Evolutionary conservation across 2,797 vertebrate genomes (phyloP).

Genomic region (Adrianichthys oophorus): DNA sequence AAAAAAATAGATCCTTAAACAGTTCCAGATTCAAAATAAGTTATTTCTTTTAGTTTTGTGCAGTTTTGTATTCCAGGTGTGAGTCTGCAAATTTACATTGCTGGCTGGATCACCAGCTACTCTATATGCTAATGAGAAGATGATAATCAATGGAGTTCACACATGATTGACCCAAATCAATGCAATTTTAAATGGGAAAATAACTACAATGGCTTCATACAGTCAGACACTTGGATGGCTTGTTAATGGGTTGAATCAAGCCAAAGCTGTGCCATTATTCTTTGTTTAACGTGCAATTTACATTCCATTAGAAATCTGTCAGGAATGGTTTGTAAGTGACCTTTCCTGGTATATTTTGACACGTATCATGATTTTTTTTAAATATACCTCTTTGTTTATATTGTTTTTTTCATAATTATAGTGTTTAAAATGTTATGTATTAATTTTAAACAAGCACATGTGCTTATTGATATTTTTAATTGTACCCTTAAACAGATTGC

Average conservation of each 20-base stretch:
- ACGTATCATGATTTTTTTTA: too few relatives aligned
- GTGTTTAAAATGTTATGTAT: too few relatives aligned
- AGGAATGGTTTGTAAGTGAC: too few relatives aligned
- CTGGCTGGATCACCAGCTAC: slow-evolving; percentile 70
- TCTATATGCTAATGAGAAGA: slow-evolving; percentile 86
- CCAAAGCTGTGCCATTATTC: slow-evolving; percentile 70
- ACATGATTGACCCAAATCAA: slow-evolving; percentile 78
- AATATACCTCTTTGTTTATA: too few relatives aligned
- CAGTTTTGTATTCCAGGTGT: slow-evolving; percentile 37
- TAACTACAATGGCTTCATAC: slow-evolving; percentile 66
- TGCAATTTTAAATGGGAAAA: slow-evolving; percentile 66
- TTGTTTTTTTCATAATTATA: background rate
- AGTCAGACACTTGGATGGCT: slow-evolving; percentile 48
- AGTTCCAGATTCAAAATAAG: slow-evolving; percentile 43
- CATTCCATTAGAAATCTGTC: background rate
- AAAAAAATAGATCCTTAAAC: slow-evolving; percentile 34
- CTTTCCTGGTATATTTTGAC: too few relatives aligned
- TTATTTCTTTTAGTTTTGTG: slow-evolving; percentile 30
- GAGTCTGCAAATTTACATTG: slow-evolving; percentile 37
- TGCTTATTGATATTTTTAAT: too few relatives aligned
- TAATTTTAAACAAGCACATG: background rate
- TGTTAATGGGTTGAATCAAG: slow-evolving; percentile 59
- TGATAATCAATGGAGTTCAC: slow-evolving; percentile 79
- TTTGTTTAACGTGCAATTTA: slow-evolving; percentile 13
- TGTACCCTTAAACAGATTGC: too few relatives aligned